These are phyloP conservation scores for Idaea biselata DNA, from an alignment of 2,888 invertebrate species.

Conservation along the genomic window DNA sequence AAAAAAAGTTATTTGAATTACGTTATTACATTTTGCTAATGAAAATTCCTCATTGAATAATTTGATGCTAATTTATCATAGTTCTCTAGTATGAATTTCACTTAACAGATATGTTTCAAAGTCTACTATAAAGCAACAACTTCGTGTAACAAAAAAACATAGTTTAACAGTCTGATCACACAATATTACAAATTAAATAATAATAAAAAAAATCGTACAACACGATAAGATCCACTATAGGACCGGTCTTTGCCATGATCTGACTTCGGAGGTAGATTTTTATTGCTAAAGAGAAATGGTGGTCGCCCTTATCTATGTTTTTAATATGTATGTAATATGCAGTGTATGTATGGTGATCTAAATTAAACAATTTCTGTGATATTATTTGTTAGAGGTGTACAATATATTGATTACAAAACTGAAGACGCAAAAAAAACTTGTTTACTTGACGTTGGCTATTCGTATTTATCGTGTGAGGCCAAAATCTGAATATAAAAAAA, in stretches of 20 bases:
- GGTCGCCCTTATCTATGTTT: no score
- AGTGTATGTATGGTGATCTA: no score
- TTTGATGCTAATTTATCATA: constrained; percentile 17
- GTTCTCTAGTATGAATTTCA: constrained; percentile 33
- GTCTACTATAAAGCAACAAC: constrained; percentile 74
- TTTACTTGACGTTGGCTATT: background rate
- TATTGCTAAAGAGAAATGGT: no score
- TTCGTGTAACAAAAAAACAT: constrained; percentile 78
- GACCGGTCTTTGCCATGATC: constrained; percentile 2
- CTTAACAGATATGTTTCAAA: constrained; percentile 70
- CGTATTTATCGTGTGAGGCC: background rate
- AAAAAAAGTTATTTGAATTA: background rate
- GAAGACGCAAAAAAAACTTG: background rate
- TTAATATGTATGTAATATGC: no score
- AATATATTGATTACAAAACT: background rate
- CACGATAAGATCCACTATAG: background rate
- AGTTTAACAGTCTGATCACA: constrained; percentile 79
- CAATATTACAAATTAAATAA: constrained; percentile 79
- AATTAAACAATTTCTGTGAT: no score
- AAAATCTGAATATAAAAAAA: background rate
- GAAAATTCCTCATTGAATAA: constrained; percentile 9
- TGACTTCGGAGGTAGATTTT: background rate
- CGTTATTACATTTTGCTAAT: background rate
- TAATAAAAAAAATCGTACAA: constrained; percentile 44
- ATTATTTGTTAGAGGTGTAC: background rate